Evolutionary conservation across 2,797 vertebrate species (phyloP).

Genomic region (Coracias cyanogaster): DNA sequence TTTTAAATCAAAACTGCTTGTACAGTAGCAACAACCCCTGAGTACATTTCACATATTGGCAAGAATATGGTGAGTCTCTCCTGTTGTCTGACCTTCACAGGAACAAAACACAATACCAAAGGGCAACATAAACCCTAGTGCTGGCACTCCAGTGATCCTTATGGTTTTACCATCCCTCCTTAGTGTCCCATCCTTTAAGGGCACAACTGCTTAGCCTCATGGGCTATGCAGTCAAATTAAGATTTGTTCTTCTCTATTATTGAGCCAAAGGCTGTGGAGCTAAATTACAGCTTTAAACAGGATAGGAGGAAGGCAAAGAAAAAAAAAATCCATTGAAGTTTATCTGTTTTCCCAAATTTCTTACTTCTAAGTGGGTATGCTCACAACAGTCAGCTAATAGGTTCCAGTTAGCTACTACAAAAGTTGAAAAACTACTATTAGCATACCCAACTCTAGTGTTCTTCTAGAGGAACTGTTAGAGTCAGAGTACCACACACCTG

Average conservation of each 20-base stretch:
- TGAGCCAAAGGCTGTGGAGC: not conserved
- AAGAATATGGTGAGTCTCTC: not conserved
- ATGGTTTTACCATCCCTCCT: not conserved
- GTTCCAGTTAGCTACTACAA: not conserved
- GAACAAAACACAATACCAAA: not conserved
- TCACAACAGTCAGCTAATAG: not conserved
- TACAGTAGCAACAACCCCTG: constrained; percentile 5
- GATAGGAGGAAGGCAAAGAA: not conserved
- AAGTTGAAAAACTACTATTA: not conserved
- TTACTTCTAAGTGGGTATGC: not conserved
- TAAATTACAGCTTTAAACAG: not conserved
- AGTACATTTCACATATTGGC: constrained; percentile 1
- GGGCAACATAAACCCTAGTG: not conserved
- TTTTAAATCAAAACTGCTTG: not conserved
- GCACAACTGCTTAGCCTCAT: not conserved
- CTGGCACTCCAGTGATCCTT: not conserved
- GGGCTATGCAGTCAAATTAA: not conserved
- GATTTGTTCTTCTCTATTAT: not conserved
- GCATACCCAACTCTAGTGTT: not conserved
- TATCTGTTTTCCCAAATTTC: not conserved
- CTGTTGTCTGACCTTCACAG: not conserved
- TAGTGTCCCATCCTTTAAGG: not conserved
- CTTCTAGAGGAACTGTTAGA: not conserved
- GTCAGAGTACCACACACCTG: not conserved
- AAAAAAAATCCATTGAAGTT: not conserved